Conservation (phyloP, 2,113 vertebrate species). For the Osmerus mordax region DNA sequence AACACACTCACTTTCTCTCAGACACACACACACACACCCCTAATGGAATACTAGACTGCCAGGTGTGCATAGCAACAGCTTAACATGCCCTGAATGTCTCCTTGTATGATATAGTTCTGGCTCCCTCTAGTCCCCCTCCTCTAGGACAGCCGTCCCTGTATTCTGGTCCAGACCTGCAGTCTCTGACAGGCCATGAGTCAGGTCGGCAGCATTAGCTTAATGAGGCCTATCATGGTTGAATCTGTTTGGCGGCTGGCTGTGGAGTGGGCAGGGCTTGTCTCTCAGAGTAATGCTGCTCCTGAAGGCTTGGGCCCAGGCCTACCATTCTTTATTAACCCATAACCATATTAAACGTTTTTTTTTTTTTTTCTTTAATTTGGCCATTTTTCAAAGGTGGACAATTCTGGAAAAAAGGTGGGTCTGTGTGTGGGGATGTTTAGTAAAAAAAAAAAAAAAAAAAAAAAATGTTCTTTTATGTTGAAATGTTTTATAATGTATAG, state of each 20-base stretch:
- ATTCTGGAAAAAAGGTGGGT: constrained; percentile 49
- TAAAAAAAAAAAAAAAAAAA: too few species aligned
- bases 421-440: constrained; percentile 6
- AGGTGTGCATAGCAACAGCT: not conserved
- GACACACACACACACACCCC: not conserved
- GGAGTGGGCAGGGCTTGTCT: constrained; percentile 30
- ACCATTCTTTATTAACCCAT: not conserved
- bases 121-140: not conserved
- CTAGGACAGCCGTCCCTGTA: not conserved
- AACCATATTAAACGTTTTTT: constrained; percentile 24
- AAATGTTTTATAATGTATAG: not conserved
- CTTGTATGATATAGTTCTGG: constrained; percentile 3
- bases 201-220: constrained; percentile 43
- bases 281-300: not conserved
- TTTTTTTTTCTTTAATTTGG: constrained; percentile 9
- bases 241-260: constrained; percentile 15
- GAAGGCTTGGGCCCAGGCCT: not conserved
- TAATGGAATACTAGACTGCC: too few species aligned
- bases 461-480: not conserved
- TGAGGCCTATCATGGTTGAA: constrained; percentile 37
- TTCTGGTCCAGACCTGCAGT: not conserved
- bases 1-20: constrained; percentile 9
- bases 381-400: constrained; percentile 36
- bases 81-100: constrained; percentile 31
- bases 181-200: constrained; percentile 40